phyloP scores from a whole-genome alignment of 2,113 vertebrate genomes.

The Strix uralensis region DNA sequence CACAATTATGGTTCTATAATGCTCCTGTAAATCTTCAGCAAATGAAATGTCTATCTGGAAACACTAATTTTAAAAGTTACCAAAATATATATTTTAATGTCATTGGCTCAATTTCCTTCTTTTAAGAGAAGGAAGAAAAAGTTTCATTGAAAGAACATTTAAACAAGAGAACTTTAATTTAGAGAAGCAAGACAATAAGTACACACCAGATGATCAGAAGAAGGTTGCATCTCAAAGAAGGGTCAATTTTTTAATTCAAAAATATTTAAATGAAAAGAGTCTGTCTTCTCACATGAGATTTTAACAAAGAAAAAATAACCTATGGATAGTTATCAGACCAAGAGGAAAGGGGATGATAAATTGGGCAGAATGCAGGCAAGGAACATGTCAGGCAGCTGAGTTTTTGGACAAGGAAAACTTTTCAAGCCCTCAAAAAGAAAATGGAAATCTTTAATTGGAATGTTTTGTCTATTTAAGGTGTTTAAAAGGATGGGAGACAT shows the following conservation, averaged over 20 bases:
- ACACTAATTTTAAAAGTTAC: constrained; percentile 1
- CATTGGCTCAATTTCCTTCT: neutral
- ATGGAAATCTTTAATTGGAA: neutral
- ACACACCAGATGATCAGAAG: neutral
- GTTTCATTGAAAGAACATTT: neutral
- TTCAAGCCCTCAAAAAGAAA: neutral
- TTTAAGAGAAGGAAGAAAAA: neutral
- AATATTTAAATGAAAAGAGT: neutral
- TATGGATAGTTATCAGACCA: neutral
- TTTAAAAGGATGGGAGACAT: neutral
- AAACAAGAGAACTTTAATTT: neutral
- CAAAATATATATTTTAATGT: neutral
- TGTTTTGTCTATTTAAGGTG: neutral
- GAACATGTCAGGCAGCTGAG: rapidly evolving
- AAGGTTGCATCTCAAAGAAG: neutral
- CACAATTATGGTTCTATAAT: constrained; percentile 42
- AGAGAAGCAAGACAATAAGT: neutral
- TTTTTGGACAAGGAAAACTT: neutral
- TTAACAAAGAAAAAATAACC: neutral
- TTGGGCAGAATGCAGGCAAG: neutral
- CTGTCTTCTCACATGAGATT: neutral
- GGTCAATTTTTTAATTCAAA: neutral
- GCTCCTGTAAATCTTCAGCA: constrained; percentile 49
- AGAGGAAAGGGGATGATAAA: neutral
- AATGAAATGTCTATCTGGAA: constrained; percentile 40